Evolutionary conservation across 2,797 vertebrate genomes (phyloP).

Genomic region (Vireo griseus): DNA sequence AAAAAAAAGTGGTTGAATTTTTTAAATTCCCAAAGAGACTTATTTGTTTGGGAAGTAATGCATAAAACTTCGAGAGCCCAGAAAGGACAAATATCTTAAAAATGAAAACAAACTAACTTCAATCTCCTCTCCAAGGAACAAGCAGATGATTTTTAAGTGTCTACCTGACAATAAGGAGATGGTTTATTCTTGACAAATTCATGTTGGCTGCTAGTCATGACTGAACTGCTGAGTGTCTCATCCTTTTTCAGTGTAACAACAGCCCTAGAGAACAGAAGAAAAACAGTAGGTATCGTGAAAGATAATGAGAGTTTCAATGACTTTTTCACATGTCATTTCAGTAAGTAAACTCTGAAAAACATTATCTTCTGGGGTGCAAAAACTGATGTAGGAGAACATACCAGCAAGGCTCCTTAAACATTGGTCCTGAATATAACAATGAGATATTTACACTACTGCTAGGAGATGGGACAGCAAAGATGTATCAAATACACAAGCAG

Average conservation of each 20-base stretch:
- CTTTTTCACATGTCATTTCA: not conserved
- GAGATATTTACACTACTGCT: not conserved
- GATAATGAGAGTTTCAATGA: not conserved
- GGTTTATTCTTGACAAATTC: not conserved
- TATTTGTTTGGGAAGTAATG: not conserved
- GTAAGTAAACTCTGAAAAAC: not conserved
- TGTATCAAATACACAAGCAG: not conserved
- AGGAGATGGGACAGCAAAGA: not conserved
- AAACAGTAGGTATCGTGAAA: rapidly evolving
- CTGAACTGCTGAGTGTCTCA: not conserved
- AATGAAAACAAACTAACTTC: not conserved
- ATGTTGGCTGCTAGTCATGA: not conserved
- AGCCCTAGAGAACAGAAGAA: not conserved
- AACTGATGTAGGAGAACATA: not conserved
- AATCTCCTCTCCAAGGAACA: not conserved
- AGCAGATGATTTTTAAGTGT: not conserved
- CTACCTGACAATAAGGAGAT: not conserved
- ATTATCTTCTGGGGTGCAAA: not conserved
- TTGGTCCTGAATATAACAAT: not conserved
- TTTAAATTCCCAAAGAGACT: not conserved
- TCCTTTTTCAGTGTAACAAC: not conserved
- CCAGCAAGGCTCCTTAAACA: not conserved
- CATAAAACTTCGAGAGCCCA: not conserved
- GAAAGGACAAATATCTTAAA: not conserved
- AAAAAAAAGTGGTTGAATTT: not conserved